These are phyloP conservation scores for Gryon sp. DNA, from an alignment of 1,140 invertebrate genomes.

Conservation along the genomic window DNA sequence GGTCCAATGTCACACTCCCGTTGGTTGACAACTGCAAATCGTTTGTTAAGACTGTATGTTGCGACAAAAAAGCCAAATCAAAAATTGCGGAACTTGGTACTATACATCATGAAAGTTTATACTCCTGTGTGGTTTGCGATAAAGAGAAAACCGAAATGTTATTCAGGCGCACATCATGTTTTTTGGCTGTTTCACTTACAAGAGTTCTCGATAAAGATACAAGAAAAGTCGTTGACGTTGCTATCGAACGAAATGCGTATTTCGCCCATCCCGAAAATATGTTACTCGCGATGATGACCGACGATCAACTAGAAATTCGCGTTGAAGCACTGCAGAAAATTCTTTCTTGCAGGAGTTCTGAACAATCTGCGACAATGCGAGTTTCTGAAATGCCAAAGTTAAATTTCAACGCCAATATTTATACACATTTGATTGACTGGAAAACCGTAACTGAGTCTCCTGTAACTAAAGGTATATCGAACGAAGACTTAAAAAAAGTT, in stretches of 20 bases:
- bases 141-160: constrained; percentile 60
- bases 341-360: constrained; percentile 4
- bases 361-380: neutral
- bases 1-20: constrained; percentile 67
- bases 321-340: constrained; percentile 19
- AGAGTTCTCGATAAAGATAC: constrained; percentile 20
- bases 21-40: constrained; percentile 69
- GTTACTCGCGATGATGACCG: constrained; percentile 13
- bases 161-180: constrained; percentile 59
- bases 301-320: constrained; percentile 10
- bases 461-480: neutral
- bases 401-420: constrained; percentile 2
- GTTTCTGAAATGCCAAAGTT: constrained; percentile 2
- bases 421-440: constrained; percentile 1
- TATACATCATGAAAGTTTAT: constrained; percentile 68
- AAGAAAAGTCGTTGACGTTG: constrained; percentile 1
- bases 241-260: constrained; percentile 15
- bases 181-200: constrained; percentile 36
- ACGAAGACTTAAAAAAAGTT: neutral
- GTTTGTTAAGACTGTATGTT: constrained; percentile 65
- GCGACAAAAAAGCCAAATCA: constrained; percentile 49
- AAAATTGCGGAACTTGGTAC: constrained; percentile 51
- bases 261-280: constrained; percentile 35
- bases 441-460: constrained; percentile 8
- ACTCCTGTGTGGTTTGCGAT: constrained; percentile 70